Conservation (phyloP, 2,888 invertebrate species). For the Disparrhopalites patrizii region DNA sequence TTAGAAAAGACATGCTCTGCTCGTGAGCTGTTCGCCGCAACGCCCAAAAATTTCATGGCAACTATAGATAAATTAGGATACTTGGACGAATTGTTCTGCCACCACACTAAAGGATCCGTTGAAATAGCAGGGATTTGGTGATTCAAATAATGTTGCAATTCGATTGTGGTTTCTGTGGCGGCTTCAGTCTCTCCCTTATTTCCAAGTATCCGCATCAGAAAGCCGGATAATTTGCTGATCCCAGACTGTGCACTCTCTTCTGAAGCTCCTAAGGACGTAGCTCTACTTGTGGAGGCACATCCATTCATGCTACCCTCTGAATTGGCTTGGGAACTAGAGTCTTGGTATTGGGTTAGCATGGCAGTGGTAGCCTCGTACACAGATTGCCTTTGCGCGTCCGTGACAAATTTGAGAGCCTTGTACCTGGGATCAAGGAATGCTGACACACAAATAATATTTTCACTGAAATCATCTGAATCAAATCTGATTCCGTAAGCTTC, state of each 20-base stretch:
- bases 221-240: background rate
- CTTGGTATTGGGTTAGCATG: conserved; percentile 1
- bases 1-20: conserved; percentile 18
- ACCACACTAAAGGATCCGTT: conserved; percentile 34
- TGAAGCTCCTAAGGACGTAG: background rate
- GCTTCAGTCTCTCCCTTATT: background rate
- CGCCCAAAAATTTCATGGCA: conserved; percentile 23
- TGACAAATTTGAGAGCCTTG: conserved; percentile 30
- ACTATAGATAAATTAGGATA: conserved; percentile 27
- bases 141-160: conserved; percentile 26
- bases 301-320: background rate
- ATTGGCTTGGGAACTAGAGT: background rate
- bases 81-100: conserved; percentile 16
- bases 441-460: conserved; percentile 20
- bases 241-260: background rate
- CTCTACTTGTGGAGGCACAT: background rate
- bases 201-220: background rate
- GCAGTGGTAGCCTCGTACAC: conserved; percentile 11
- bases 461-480: conserved; percentile 8
- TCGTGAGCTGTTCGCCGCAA: conserved; percentile 7
- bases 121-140: conserved; percentile 17
- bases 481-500: conserved; percentile 25
- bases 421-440: conserved; percentile 33
- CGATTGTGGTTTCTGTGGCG: conserved; percentile 3
- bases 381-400: conserved; percentile 22